Base-by-base conservation (phyloP, 2,888 invertebrate genomes). In the Tenodera sinensis region DNA sequence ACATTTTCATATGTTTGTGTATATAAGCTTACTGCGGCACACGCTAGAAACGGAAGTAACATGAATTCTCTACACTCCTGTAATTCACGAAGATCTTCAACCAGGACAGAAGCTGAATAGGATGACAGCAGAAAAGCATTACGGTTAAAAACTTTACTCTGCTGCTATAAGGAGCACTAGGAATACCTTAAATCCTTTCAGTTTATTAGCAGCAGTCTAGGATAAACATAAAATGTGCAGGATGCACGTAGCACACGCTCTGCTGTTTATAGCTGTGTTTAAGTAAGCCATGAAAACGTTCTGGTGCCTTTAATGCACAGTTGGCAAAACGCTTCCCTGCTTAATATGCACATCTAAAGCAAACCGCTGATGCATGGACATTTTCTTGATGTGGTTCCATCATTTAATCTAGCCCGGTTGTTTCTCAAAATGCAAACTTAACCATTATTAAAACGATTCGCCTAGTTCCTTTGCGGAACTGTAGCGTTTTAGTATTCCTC, bases 361-460 rank as follows among this genome's bases (percentile, higher is more conserved):
- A 71, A 71, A 71, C 54, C 54, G 54, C 54, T 25, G 54, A 71
- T 25, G 54, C 54, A 71, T 25, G 54, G 54, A 71, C 25, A 71
- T 27, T 85, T 85, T 47, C 85, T 47, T 47, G 85, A 85, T 85
- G 85, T 85, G 85, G 85, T 85, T 85, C 14, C 20, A 71, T 14
- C 54, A 71, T 71, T 71, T 20, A 71, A 71, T 71, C 54, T 7
- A 27, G 47, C 4, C 9, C 15, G 4, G 42, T 54, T 86, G 28
- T 81, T 81, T 20, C 54, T 20, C 85, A 28, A 15, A 81, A 86
- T 47, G 28, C 86, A 30, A 71, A 71, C 54, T 25, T 71, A 71
- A 30, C 81, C 87, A 54, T 87, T 81, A 87, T 87, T 87, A 87
- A 87, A 71, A 87, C 27, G 87, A 87, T 87, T 28, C 87, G 25